phyloP scores from a whole-genome alignment of 1,140 invertebrate species.

The Charaxes varanes region DNA sequence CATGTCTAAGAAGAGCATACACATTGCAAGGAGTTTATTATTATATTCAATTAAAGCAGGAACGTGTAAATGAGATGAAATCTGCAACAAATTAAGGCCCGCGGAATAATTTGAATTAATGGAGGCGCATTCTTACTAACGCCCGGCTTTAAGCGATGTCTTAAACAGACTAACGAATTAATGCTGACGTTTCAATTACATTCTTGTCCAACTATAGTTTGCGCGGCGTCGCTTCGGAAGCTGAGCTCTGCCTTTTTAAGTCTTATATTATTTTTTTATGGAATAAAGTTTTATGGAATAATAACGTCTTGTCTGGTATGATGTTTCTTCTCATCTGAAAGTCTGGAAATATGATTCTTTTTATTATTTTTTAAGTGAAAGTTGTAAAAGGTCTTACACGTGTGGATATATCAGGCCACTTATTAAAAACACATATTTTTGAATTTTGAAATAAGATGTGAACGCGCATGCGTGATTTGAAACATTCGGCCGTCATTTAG shows the following conservation, averaged over 20 bases:
- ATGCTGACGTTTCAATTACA: conserved; percentile 70
- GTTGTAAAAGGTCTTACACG: no score
- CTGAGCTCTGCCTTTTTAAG: conserved; percentile 12
- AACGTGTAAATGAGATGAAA: conserved; percentile 41
- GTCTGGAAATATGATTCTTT: no score
- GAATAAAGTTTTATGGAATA: no score
- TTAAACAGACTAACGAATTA: conserved; percentile 65
- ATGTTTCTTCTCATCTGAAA: no score
- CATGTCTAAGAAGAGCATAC: not conserved
- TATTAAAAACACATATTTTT: no score
- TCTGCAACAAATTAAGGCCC: conserved; percentile 47
- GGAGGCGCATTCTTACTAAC: conserved; percentile 50
- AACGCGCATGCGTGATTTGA: no score
- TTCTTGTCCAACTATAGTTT: conserved; percentile 66
- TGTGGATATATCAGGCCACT: no score
- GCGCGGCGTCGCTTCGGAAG: conserved; percentile 24
- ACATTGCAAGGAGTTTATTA: not conserved
- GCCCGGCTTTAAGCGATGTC: conserved; percentile 32
- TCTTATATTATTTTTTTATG: conserved; percentile 11
- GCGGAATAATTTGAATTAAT: conserved; percentile 65
- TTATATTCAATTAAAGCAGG: conserved; percentile 3
- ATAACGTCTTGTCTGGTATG: no score
- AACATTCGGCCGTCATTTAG: no score
- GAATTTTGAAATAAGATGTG: no score
- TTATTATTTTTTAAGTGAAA: no score